Conservation (phyloP, 1,140 invertebrate species). For the Musca domestica region DNA sequence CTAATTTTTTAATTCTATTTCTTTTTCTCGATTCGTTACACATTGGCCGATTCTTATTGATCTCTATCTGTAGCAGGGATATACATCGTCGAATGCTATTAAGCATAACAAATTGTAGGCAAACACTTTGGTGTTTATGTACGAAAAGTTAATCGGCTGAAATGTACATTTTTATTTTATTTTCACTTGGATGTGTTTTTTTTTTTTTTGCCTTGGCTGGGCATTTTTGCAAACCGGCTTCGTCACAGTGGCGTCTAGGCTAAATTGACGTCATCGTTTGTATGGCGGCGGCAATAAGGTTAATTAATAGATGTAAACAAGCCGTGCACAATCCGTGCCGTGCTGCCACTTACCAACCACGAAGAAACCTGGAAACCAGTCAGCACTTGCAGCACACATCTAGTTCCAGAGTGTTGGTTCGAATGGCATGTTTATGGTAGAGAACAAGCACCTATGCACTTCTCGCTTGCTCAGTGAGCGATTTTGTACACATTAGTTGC, state of each 20-base stretch:
- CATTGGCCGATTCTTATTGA: no score
- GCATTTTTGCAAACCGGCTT: constrained; percentile 4
- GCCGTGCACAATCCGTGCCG: neutral
- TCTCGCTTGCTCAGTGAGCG: no score
- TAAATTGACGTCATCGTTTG: constrained; percentile 21
- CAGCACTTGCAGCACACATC: neutral
- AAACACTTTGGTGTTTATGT: constrained; percentile 13
- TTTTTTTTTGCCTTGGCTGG: neutral
- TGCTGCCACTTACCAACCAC: neutral
- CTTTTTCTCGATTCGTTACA: no score
- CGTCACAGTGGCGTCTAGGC: constrained; percentile 18
- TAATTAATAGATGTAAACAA: constrained; percentile 12
- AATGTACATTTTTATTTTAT: no score
- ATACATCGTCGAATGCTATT: neutral
- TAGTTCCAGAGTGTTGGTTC: no score
- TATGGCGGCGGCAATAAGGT: constrained; percentile 11
- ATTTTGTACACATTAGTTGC: neutral
- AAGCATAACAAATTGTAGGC: constrained; percentile 19
- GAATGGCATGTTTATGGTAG: no score
- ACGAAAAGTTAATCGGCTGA: constrained; percentile 16
- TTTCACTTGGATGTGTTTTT: neutral
- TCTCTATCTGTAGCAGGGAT: no score
- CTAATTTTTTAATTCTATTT: no score
- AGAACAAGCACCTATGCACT: no score
- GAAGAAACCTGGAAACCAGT: no score